Evolutionary conservation across 2,797 vertebrate species (phyloP).

Genomic region (Xenentodon cancila): DNA sequence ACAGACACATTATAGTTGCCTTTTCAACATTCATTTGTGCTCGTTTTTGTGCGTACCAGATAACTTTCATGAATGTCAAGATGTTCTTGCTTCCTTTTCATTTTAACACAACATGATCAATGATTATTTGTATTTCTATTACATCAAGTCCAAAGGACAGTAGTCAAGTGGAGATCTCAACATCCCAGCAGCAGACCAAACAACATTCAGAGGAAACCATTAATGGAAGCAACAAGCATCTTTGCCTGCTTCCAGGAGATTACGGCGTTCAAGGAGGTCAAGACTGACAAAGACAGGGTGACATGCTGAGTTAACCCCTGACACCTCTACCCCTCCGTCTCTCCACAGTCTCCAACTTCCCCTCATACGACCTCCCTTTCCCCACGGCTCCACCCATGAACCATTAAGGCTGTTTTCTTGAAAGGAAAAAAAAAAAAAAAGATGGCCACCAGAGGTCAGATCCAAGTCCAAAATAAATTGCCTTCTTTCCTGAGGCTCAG

Average conservation of each 20-base stretch:
- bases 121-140: too few species aligned
- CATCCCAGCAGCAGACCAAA: neutral
- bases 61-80: too few species aligned
- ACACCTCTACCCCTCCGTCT: constrained; percentile 37
- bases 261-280: constrained; percentile 56
- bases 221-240: constrained; percentile 13
- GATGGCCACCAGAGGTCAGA: constrained; percentile 70
- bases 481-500: constrained; percentile 74
- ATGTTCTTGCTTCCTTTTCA: too few species aligned
- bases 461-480: constrained; percentile 74
- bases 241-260: constrained; percentile 12
- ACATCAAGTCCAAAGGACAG: neutral
- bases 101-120: too few species aligned
- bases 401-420: constrained; percentile 51
- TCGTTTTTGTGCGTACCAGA: too few species aligned
- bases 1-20: too few species aligned
- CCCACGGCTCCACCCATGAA: constrained; percentile 43
- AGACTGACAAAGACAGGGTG: constrained; percentile 47
- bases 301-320: constrained; percentile 64
- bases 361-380: constrained; percentile 11
- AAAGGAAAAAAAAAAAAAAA: constrained; percentile 30
- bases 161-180: neutral
- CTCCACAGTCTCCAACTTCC: constrained; percentile 25
- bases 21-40: too few species aligned
- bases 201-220: constrained; percentile 11